Percentiles rank a stretch among this genome's conserved stretches.
Evolutionary conservation across 1,140 invertebrate species (phyloP).

Genomic region (Anastrepha ludens): DNA sequence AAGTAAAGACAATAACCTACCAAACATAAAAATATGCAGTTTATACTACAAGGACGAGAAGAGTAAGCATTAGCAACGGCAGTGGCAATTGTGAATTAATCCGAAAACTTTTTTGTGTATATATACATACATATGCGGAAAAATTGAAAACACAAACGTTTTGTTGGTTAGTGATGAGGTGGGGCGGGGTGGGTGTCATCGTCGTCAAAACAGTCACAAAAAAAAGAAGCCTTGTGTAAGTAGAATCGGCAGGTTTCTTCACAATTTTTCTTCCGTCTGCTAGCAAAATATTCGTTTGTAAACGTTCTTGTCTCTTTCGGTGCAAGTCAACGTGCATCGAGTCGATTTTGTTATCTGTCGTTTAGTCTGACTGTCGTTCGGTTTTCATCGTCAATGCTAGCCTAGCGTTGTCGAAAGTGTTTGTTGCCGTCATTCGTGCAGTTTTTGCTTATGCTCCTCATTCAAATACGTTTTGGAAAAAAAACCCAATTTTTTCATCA

Average conservation of each 20-base stretch:
- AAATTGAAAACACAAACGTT: too few species aligned
- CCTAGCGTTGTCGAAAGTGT: background rate
- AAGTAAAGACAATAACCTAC: slow-evolving; percentile 24
- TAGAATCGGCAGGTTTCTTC: background rate
- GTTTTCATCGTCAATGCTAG: background rate
- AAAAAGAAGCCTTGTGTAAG: background rate
- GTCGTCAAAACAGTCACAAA: slow-evolving; percentile 2
- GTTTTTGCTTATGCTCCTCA: background rate
- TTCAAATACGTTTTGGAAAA: background rate
- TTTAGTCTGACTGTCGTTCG: slow-evolving; percentile 15
- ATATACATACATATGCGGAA: background rate
- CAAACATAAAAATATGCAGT: slow-evolving; percentile 23
- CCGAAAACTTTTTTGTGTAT: background rate
- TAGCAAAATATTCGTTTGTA: background rate
- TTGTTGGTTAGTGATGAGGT: background rate
- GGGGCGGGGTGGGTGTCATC: background rate
- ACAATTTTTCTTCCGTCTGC: slow-evolving; percentile 36
- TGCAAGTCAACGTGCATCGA: slow-evolving; percentile 8
- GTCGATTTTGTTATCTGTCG: slow-evolving; percentile 21
- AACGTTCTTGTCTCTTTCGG: background rate
- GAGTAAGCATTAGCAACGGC: background rate
- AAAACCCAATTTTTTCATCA: slow-evolving; percentile 16
- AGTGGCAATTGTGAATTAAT: slow-evolving; percentile 30
- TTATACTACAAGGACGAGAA: slow-evolving; percentile 26
- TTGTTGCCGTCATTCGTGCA: background rate